Evolutionary conservation across 2,888 invertebrate genomes (phyloP).

Genomic region (Formica aserva): DNA sequence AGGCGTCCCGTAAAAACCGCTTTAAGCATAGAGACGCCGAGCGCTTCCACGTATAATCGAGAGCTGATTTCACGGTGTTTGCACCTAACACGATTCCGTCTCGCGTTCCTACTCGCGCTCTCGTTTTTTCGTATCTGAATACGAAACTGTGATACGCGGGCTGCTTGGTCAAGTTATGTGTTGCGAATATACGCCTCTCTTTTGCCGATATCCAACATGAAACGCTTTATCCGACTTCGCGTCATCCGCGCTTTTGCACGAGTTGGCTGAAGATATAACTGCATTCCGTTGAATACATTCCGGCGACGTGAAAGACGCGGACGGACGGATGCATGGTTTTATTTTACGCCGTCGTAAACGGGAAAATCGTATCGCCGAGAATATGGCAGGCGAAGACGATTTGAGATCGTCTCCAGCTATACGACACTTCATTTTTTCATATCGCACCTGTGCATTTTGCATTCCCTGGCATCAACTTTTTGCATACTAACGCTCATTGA

Average conservation of each 20-base stretch:
- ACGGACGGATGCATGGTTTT: conserved; percentile 52
- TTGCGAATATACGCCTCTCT: conserved; percentile 29
- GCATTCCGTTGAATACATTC: conserved; percentile 67
- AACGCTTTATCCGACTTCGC: conserved; percentile 63
- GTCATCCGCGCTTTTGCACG: conserved; percentile 55
- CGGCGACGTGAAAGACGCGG: conserved; percentile 52
- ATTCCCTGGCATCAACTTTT: conserved; percentile 35
- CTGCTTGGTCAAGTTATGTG: conserved; percentile 66
- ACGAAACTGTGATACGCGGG: conserved; percentile 58
- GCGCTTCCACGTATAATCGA: conserved; percentile 50
- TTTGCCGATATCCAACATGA: conserved; percentile 52
- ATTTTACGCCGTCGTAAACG: conserved; percentile 74
- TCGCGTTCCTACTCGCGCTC: conserved; percentile 42
- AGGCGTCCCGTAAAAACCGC: conserved; percentile 45
- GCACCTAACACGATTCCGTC: conserved; percentile 43
- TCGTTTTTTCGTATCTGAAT: conserved; percentile 37
- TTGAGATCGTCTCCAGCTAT: conserved; percentile 45
- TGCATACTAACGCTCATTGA: conserved; percentile 26
- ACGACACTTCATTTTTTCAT: conserved; percentile 39
- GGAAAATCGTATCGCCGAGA: conserved; percentile 67
- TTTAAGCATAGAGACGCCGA: conserved; percentile 24
- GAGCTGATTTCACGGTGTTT: conserved; percentile 57
- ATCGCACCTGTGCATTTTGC: conserved; percentile 39
- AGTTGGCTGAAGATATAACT: conserved; percentile 63
- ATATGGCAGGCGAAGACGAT: conserved; percentile 52